Evolutionary conservation across 2,888 invertebrate species (phyloP), one percentile per base, ranked within the genome.

Genomic region (Nemurella pictetii): DNA sequence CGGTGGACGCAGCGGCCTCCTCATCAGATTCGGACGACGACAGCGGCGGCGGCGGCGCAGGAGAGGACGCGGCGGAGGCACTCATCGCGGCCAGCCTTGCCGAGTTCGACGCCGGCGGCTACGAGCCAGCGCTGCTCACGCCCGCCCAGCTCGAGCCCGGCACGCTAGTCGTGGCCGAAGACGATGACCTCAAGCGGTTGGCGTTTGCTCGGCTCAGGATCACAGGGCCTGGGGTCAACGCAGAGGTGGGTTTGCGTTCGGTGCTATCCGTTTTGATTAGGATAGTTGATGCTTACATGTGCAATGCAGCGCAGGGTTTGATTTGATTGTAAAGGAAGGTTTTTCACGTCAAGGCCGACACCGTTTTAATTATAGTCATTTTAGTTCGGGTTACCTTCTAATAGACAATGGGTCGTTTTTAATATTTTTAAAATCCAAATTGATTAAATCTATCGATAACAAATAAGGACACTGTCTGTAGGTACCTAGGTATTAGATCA

Each of bases 21-120:
- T 25, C 77, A 2, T 89, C 87, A 86, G 89, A 87, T 20, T 89
- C 88, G 55, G 88, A 86, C 25, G 36, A 86, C 84, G 90, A 90
- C 85, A 88, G 90, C 86, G 89, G 89, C 77, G 88, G 89, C 12
- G 85, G 86, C 25, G 87, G 88, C 7, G 88, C 89, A 32, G 89
- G 89, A 81, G 90, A 89, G 35, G 89, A 89, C 27, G 92, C 90
- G 0, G 93, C 92, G 28, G 91, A 92, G 85, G 91, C 90, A 86
- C 89, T 92, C 89, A 88, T 93, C 80, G 90, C 92, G 80, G 93
- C 92, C 87, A 93, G 92, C 84, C 93, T 94, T 87, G 90, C 92
- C 73, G 93, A 95, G 72, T 99, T 98, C 90, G 92, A 93, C 84
- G 89, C 93, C n/a, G 98, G 97, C 0, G 93, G 94, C 55, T 99